Conservation (phyloP, 2,113 vertebrate species). For the Engystomops pustulosus region DNA sequence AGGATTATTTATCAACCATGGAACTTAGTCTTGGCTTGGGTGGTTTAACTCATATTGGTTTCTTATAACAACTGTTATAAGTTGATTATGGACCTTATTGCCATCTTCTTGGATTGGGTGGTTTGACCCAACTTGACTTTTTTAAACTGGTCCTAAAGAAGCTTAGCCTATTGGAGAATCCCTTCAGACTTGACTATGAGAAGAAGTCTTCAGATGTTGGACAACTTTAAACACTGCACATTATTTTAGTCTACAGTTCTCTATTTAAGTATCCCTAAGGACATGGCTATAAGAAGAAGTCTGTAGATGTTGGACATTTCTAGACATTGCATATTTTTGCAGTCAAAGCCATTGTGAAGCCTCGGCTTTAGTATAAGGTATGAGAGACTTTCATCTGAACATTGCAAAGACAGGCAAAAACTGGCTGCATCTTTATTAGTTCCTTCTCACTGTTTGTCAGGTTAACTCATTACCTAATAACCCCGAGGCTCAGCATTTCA, state of each 20-base stretch:
- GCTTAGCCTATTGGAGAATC: neutral
- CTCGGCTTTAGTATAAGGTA: neutral
- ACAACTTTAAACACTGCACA: neutral
- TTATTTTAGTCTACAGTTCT: neutral
- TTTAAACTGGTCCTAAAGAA: neutral
- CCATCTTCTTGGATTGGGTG: neutral
- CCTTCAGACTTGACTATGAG: neutral
- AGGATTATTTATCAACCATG: neutral
- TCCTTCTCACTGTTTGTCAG: slow-evolving; percentile 50
- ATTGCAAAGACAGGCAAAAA: slow-evolving; percentile 16
- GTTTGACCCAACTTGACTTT: slow-evolving; percentile 2
- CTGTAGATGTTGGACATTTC: neutral
- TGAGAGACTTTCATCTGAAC: neutral
- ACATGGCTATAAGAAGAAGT: neutral
- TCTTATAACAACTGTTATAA: too few relatives aligned
- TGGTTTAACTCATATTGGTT: too few relatives aligned
- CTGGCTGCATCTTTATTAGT: slow-evolving; percentile 16
- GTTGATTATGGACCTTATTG: too few relatives aligned
- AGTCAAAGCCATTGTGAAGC: neutral
- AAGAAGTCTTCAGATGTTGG: neutral
- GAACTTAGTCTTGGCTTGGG: neutral
- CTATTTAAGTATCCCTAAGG: neutral
- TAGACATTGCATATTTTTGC: neutral
- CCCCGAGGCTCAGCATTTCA: slow-evolving; percentile 54
- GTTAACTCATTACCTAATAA: slow-evolving; percentile 57